Base-by-base conservation (phyloP, 2,888 invertebrate species). In the Dioctria rufipes region DNA sequence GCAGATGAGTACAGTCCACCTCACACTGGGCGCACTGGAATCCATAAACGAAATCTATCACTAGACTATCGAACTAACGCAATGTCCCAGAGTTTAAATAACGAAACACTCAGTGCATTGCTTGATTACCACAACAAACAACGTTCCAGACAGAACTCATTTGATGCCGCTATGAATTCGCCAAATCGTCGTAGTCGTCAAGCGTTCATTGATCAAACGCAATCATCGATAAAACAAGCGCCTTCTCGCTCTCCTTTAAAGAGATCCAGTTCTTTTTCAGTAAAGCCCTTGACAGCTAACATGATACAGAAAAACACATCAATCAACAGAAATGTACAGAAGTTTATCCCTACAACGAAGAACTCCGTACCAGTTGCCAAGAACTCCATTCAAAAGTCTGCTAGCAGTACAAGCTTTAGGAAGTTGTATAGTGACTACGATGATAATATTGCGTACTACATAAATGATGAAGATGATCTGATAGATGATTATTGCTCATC, bases 261-360 rank as follows among this genome's bases (percentile, higher is more conserved):
- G 85, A 90, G 94, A 37, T 94, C 94, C 3, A 93, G 93, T 85
- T 94, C 94, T 8, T 94, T 94, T 85, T 92, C 85, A 88, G 90
- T 84, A 88, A 89, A 84, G 90, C 90, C 82, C 90, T 90, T 81
- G 37, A 37, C 63, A 39, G 25, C 5, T 46, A 60, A 63, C 43
- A 60, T 49, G 25, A 39, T 11, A 42, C 40, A 49, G 4, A 77
- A 73, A 65, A 11, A 40, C 46, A 49, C 8, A 42, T 25, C 40
- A 46, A 58, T 46, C 42, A 8, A 3, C 37, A 61, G 51, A 80
- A 65, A 9, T 43, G n/a, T 40, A 25, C 78, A 66, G 49, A 78
- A 71, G 43, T 60, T 39, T 3, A 43, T 49, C 9, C 51, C 54
- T 11, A 81, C 51, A 61, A 71, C 77, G 43, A n/a, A 40, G 49